Percentiles rank a stretch among this genome's conserved stretches.
phyloP scores from a whole-genome alignment of 2,888 invertebrate genomes.

The Gonocerus acuteangulatus region DNA sequence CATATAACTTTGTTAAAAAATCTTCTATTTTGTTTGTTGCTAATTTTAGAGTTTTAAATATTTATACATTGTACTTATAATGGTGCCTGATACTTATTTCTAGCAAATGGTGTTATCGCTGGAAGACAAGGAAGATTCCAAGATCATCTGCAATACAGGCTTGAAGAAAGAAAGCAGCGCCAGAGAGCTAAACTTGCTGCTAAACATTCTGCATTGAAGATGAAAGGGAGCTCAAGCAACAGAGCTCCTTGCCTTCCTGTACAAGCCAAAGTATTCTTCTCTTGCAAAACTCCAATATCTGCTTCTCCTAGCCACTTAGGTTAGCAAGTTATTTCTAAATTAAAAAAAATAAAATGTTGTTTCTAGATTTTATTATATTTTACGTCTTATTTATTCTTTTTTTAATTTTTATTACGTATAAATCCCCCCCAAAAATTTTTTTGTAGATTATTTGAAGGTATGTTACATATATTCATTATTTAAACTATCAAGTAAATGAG shows the following conservation, averaged over 20 bases:
- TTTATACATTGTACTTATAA: too few species aligned
- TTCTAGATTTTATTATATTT: neutral
- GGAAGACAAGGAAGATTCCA: slow-evolving; percentile 46
- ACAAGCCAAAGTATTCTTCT: slow-evolving; percentile 30
- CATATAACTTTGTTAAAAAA: too few species aligned
- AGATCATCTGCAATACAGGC: slow-evolving; percentile 52
- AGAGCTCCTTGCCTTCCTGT: slow-evolving; percentile 40
- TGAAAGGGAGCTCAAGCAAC: slow-evolving; percentile 34
- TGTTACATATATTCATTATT: too few species aligned
- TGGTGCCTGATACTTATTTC: too few species aligned
- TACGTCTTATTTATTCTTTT: neutral
- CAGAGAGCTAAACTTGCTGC: slow-evolving; percentile 43
- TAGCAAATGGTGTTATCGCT: slow-evolving; percentile 1
- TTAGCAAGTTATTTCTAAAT: slow-evolving; percentile 6
- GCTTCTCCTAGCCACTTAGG: slow-evolving; percentile 32
- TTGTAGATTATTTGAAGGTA: too few species aligned
- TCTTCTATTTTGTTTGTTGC: too few species aligned
- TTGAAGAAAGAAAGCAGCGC: slow-evolving; percentile 51
- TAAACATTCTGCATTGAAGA: slow-evolving; percentile 37
- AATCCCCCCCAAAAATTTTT: too few species aligned
- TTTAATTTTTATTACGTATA: too few species aligned
- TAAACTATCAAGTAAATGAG: too few species aligned
- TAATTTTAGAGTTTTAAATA: too few species aligned
- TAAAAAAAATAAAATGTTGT: too few species aligned
- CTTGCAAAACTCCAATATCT: slow-evolving; percentile 29